Evolutionary conservation across 2,113 vertebrate species (phyloP).

Genomic region (Thryonomys swinderianus): DNA sequence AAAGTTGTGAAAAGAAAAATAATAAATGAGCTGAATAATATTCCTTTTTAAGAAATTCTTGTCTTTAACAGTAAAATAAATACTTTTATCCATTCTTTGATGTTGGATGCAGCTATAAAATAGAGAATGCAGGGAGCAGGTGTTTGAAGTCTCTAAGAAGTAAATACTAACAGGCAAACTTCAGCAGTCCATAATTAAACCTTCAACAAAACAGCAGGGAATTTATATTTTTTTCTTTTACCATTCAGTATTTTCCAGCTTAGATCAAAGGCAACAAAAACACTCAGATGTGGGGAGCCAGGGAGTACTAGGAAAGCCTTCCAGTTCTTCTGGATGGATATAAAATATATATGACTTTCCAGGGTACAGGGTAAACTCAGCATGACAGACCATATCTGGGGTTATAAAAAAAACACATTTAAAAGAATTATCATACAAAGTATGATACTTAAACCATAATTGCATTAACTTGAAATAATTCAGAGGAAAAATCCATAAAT

Average conservation of each 20-base stretch:
- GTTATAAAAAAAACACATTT: not conserved
- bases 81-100: not conserved
- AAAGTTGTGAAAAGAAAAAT: not conserved
- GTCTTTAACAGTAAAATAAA: not conserved
- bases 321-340: not conserved
- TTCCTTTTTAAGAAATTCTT: not conserved
- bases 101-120: not conserved
- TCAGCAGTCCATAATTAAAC: not conserved
- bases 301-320: not conserved
- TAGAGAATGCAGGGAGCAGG: not conserved
- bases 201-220: not conserved
- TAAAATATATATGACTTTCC: not conserved
- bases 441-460: not conserved
- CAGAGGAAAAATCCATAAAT: not conserved
- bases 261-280: not conserved
- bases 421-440: not conserved
- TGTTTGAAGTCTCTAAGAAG: not conserved
- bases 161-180: not conserved
- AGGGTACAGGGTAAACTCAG: not conserved
- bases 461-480: not conserved
- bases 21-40: not conserved
- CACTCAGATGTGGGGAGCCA: not conserved
- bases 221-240: not conserved
- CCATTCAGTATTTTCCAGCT: not conserved
- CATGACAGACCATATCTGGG: not conserved